Percentiles rank a stretch among this genome's conserved stretches.
These are phyloP conservation scores for Zaprionus tsacasi DNA, from an alignment of 1,140 invertebrate species.

Conservation along the genomic window DNA sequence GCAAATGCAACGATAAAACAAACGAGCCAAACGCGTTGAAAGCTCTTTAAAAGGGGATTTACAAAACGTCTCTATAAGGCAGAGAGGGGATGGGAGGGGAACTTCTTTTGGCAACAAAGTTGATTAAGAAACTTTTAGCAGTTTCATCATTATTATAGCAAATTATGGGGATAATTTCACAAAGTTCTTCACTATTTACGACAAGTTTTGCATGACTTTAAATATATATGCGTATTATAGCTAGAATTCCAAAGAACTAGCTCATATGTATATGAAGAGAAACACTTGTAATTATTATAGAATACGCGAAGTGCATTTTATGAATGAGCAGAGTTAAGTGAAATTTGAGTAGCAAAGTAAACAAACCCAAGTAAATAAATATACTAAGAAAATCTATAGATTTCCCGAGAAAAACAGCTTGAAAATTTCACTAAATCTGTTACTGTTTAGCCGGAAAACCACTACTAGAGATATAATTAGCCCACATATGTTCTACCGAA, in stretches of 20 bases:
- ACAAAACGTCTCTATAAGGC: neutral
- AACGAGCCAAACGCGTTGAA: constrained; percentile 44
- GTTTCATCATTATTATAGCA: neutral
- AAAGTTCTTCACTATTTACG: neutral
- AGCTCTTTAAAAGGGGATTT: constrained; percentile 44
- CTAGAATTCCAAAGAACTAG: neutral
- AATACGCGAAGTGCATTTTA: neutral
- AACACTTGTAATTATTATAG: neutral
- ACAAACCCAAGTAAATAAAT: neutral
- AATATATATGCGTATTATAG: neutral
- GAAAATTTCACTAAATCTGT: neutral
- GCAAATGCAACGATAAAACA: constrained; percentile 3
- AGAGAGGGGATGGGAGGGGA: neutral
- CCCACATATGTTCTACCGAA: neutral
- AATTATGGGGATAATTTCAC: no score
- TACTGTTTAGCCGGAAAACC: neutral
- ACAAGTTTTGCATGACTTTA: neutral
- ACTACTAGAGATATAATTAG: neutral
- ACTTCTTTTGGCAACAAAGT: constrained; percentile 35
- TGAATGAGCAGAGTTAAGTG: neutral
- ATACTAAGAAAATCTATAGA: neutral
- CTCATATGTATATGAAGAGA: neutral
- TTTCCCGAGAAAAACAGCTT: neutral
- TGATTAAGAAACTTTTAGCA: neutral
- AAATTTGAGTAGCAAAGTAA: neutral